Evolutionary conservation across 1,140 invertebrate genomes (phyloP), one percentile per base, ranked within the genome.

Genomic region (Nomia melanderi): DNA sequence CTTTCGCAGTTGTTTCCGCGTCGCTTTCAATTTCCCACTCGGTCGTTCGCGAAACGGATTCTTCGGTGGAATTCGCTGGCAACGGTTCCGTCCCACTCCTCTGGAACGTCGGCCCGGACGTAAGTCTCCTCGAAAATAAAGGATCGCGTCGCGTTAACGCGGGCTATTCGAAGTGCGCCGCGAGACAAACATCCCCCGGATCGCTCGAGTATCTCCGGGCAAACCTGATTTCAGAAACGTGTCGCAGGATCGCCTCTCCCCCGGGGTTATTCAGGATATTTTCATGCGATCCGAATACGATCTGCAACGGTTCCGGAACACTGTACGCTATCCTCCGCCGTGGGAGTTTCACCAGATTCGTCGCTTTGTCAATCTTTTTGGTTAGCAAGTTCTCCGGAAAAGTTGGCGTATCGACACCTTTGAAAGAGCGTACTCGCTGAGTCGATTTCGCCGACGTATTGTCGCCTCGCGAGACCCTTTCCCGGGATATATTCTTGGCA

Each of bases 221-320:
- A 72, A 77, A 83, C 82, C 80, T 73, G 81, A 83, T 83, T 83
- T 71, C 41, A 53, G 66, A 44, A 77, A 83, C 81, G 72, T 77
- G 77, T 80, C 76, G 63, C 50, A 77, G 56, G 72, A 29, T 69
- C 66, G 73, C 57, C 76, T 39, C 56, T 72, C 63, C 62, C 81
- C 25, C 20, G 56, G 81, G 81, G 67, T 70, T 69, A 77, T 69
- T 56, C 53, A n/a, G 60, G 64, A 60, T 83, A 84, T 84, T 83
- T 84, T 56, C 69, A 44, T 67, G 80, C 63, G 67, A 84, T 84
- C 72, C 54, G 81, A 79, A 83, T 84, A 73, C 81, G 71, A 79
- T 79, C 31, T 17, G 47, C 64, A 65, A 74, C 65, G 39, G 64
- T 50, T 57, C 44, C 65, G 44, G 53, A 39, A 29, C 56, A 47